Percentiles rank a stretch among this genome's conserved stretches.
Evolutionary conservation across 2,113 vertebrate genomes (phyloP).

Genomic region (Thermophis baileyi): DNA sequence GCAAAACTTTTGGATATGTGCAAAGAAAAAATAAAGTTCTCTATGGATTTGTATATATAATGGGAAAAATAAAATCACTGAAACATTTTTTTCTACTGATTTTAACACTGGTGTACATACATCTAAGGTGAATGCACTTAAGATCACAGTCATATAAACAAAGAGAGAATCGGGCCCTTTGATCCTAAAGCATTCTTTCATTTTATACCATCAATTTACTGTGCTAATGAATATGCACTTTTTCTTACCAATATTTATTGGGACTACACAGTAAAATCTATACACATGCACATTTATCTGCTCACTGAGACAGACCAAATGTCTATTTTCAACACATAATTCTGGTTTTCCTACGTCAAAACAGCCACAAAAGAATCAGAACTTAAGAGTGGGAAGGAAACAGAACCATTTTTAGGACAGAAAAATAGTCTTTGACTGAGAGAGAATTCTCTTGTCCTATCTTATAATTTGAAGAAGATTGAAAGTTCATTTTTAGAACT

Average conservation of each 20-base stretch:
- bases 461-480: slow-evolving; percentile 68
- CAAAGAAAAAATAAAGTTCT: slow-evolving; percentile 44
- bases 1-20: slow-evolving; percentile 8
- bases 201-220: slow-evolving; percentile 56
- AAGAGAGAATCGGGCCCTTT: slow-evolving; percentile 34
- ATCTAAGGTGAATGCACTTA: slow-evolving; percentile 26
- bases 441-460: slow-evolving; percentile 52
- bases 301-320: slow-evolving; percentile 68
- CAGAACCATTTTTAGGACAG: slow-evolving; percentile 61
- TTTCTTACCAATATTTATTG: slow-evolving; percentile 63
- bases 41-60: slow-evolving; percentile 11
- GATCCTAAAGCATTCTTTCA: slow-evolving; percentile 58
- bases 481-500: slow-evolving; percentile 68
- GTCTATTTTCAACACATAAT: slow-evolving; percentile 71
- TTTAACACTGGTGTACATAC: not conserved
- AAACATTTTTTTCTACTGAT: not conserved
- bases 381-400: slow-evolving; percentile 57
- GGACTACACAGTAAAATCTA: slow-evolving; percentile 69
- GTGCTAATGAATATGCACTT: slow-evolving; percentile 69
- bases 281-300: slow-evolving; percentile 65
- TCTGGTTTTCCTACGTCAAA: slow-evolving; percentile 64
- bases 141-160: not conserved
- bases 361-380: slow-evolving; percentile 73
- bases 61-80: slow-evolving; percentile 33
- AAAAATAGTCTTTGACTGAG: slow-evolving; percentile 53